A percentile compares a stretch with the other conserved stretches of the same genome.
phyloP scores from a whole-genome alignment of 2,113 vertebrate species.

The Ciconia boyciana region DNA sequence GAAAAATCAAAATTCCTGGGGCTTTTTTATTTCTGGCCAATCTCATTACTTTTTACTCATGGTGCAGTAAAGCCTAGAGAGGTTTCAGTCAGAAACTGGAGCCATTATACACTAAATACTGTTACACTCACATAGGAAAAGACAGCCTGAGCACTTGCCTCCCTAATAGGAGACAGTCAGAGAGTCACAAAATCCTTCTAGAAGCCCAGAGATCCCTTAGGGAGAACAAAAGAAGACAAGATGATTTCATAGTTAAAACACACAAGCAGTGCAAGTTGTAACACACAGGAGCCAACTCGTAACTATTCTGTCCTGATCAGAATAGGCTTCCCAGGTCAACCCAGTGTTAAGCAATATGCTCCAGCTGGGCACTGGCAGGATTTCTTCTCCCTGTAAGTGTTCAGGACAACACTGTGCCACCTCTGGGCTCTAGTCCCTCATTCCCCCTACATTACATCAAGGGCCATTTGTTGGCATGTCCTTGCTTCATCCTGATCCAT shows the following conservation, averaged over 20 bases:
- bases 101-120: background rate
- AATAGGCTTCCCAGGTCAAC: background rate
- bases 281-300: background rate
- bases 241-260: background rate
- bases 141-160: background rate
- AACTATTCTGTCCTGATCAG: background rate
- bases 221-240: background rate
- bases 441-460: background rate
- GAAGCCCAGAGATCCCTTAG: background rate
- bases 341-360: background rate
- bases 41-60: background rate
- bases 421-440: background rate
- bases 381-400: background rate
- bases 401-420: background rate
- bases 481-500: background rate
- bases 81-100: background rate
- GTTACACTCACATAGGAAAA: background rate
- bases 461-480: background rate
- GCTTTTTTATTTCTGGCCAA: background rate
- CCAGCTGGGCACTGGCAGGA: background rate
- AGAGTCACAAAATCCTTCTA: background rate
- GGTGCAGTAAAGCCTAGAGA: background rate
- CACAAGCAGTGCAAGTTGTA: background rate
- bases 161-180: background rate
- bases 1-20: background rate